Base-by-base conservation (phyloP, 2,888 invertebrate genomes). In the Ornithoptera alexandrae region DNA sequence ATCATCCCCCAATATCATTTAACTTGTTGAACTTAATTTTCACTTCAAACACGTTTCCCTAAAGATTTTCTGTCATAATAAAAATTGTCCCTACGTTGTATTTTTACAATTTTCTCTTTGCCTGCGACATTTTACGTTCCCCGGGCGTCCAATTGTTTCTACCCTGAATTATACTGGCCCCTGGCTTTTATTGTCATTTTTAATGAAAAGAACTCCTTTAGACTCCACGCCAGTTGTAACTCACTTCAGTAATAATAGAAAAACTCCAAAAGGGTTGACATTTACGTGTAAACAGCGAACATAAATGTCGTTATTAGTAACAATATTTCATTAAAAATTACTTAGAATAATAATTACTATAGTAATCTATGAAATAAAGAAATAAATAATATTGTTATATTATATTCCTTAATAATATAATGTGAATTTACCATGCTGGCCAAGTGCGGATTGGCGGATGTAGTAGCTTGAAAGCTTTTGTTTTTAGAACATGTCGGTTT, bases 141-240 rank as follows among this genome's bases (percentile, higher is more conserved):
- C 78, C 78, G 53, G 57, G 81, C 72, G 81, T 72, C 78, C 80
- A 75, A 82, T 85, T 79, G 77, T 77, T 77, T 71, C 74, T 71
- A 67, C 74, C 73, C 74, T 75, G 76, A 77, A 74, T 71, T 71
- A 72, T 72, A 58, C 74, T 78, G 65, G 67, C 68, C 71, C 68
- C 70, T 68, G 72, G 69, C 73, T 74, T 76, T 75, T 68, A 72
- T 73, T 75, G 76, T 77, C 75, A 78, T 79, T 79, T 78, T 81
- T 78, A 81, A 77, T 79, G 76, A 78, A 74, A 76, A 80, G 73
- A 70, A 73, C 72, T 70, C 62, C 62, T 67, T 71, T 67, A 71
- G 69, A 71, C 65, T 65, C 63, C 64, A 67, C 58, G 62, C 64
- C 66, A 64, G 61, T 68, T 57, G 68, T 70, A 69, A 67, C 65